Percentiles rank a stretch among this genome's conserved stretches.
Evolutionary conservation across 2,888 invertebrate species (phyloP).

Genomic region (Noctua fimbriata): DNA sequence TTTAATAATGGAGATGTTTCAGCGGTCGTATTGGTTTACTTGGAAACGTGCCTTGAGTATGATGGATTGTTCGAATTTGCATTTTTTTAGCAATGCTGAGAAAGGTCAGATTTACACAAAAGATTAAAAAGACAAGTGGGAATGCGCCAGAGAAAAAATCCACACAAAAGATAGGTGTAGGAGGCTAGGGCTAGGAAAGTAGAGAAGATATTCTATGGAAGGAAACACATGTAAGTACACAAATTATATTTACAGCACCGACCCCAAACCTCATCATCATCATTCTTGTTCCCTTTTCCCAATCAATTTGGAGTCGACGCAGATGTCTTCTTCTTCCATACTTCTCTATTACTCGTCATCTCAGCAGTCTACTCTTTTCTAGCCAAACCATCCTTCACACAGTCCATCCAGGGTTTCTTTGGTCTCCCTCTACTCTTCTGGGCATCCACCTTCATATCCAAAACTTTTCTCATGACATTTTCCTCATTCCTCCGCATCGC

Average conservation of each 20-base stretch:
- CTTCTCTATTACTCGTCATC: too few relatives aligned
- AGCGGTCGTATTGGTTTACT: slow-evolving; percentile 32
- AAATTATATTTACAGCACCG: neutral
- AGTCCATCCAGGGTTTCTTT: too few relatives aligned
- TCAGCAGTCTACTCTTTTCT: too few relatives aligned
- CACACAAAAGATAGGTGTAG: neutral
- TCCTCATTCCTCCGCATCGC: too few relatives aligned
- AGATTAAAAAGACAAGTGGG: neutral
- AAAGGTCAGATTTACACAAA: slow-evolving; percentile 11
- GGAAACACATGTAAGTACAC: neutral
- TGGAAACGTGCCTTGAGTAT: slow-evolving; percentile 26
- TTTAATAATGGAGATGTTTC: slow-evolving; percentile 51
- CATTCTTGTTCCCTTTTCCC: too few relatives aligned
- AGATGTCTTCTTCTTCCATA: too few relatives aligned
- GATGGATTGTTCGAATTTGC: slow-evolving; percentile 41
- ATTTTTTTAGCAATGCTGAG: slow-evolving; percentile 13
- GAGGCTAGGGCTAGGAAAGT: neutral
- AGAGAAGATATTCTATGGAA: neutral
- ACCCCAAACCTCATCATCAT: neutral
- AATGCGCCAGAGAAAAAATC: neutral
- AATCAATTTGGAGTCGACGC: too few relatives aligned
- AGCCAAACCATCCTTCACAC: too few relatives aligned
- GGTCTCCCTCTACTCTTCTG: too few relatives aligned
- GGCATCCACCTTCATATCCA: too few relatives aligned
- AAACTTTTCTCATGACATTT: too few relatives aligned